Conservation (phyloP, 2,888 invertebrate genomes). For the Lycia hirtaria region DNA sequence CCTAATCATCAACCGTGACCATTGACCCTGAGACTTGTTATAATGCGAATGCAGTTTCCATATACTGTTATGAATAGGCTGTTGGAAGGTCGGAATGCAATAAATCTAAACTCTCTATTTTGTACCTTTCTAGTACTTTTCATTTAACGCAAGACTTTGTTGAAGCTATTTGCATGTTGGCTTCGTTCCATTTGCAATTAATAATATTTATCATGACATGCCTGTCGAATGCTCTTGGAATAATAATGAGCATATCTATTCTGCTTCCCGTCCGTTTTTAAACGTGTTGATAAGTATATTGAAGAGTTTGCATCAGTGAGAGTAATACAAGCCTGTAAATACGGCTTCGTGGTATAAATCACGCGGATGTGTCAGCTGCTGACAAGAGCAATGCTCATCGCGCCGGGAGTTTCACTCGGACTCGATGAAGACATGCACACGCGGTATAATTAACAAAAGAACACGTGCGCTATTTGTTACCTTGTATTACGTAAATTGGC, state of each 20-base stretch:
- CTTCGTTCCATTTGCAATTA: conserved; percentile 38
- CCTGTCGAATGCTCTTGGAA: conserved; percentile 35
- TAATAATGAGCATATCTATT: conserved; percentile 33
- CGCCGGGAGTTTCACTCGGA: conserved; percentile 57
- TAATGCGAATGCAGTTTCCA: not conserved
- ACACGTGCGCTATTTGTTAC: conserved; percentile 39
- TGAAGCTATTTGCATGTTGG: conserved; percentile 38
- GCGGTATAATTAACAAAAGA: conserved; percentile 46
- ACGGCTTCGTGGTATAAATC: conserved; percentile 47
- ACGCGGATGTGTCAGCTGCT: conserved; percentile 53
- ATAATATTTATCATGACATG: conserved; percentile 33
- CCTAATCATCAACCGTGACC: conserved; percentile 7
- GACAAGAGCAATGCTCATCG: conserved; percentile 53
- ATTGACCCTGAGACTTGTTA: conserved; percentile 9
- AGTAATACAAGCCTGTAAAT: conserved; percentile 45
- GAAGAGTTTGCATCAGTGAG: conserved; percentile 45
- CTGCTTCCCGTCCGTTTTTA: conserved; percentile 5
- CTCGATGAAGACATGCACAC: conserved; percentile 51
- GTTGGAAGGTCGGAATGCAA: conserved; percentile 5
- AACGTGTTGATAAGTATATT: conserved; percentile 39
- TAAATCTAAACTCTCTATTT: conserved; percentile 13
- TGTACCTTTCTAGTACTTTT: conserved; percentile 16
- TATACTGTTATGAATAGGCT: conserved; percentile 1
- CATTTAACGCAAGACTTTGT: conserved; percentile 28
- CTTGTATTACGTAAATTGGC: conserved; percentile 34